Conservation (phyloP, 1,140 invertebrate genomes). For the Bombus vancouverensis region DNA sequence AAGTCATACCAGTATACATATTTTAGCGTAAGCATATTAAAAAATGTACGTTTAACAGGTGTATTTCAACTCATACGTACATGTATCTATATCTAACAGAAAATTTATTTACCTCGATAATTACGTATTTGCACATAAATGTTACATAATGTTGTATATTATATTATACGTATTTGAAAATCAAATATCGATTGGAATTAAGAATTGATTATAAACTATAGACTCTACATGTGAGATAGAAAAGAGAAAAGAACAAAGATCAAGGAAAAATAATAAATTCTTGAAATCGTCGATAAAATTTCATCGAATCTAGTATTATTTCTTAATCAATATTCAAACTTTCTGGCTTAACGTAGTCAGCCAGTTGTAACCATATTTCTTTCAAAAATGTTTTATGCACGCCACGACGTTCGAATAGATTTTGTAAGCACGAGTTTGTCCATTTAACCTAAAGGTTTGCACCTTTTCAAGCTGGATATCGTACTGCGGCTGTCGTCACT, state of each 20-base stretch:
- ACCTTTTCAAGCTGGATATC: conserved; percentile 37
- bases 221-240: neutral
- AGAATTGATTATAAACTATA: neutral
- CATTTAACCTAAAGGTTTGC: conserved; percentile 13
- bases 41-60: too few relatives aligned
- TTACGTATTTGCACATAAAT: too few relatives aligned
- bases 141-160: too few relatives aligned
- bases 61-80: too few relatives aligned
- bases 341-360: neutral
- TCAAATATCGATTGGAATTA: neutral
- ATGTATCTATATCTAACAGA: too few relatives aligned
- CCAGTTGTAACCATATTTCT: neutral
- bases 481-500: conserved; percentile 15
- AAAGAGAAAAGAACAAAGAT: neutral
- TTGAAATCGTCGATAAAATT: neutral
- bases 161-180: too few relatives aligned
- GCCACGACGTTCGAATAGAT: neutral
- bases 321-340: too few relatives aligned
- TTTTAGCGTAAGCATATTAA: too few relatives aligned
- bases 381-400: neutral
- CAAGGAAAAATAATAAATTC: neutral
- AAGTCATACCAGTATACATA: neutral
- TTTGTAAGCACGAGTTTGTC: neutral
- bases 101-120: too few relatives aligned
- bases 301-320: too few relatives aligned